Base-by-base conservation (phyloP, 2,888 invertebrate genomes). In the Volucella bombylans region DNA sequence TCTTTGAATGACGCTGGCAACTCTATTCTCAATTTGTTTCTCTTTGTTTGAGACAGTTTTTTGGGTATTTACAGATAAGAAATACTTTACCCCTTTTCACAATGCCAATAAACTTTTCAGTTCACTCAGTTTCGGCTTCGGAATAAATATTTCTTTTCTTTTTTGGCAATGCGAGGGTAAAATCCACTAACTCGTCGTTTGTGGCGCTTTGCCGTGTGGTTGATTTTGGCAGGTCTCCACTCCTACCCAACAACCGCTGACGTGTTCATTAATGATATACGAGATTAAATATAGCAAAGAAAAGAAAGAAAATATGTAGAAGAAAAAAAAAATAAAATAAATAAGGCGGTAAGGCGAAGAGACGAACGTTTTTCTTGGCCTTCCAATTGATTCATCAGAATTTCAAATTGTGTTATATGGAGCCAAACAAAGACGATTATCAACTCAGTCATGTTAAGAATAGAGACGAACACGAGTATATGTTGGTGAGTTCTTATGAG, bases 161-260 rank as follows among this genome's bases (percentile, higher is more conserved):
- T 54, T 50, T 59, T 41, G 23, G 49, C 43, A 38, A 14, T 43
- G 54, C 14, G 12, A 12, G 38, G 11, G 38, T 31, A 4, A 52
- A 45, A 43, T 38, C 52, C 43, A 50, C 50, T 43, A 73, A 73
- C 15, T 73, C 52, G 55, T 64, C 64, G 64, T 73, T 18, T 38
- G 73, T 14, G 49, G 57, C 74, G 54, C 55, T 64, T 73, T 73
- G 54, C 11, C 62, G 59, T 47, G 31, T 31, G 31, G 31, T 64
- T 64, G 15, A 14, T 65, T 74, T 74, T 65, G 74, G 65, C 74
- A 65, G 65, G 23, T 57, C 47, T 65, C 9, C 2, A 52, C 57
- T 1, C 55, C 23, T 38, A 49, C 39, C 49, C 23, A 45, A 54
- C 38, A 15, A 61, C 45, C 14, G 74, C 49, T 65, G 65, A 74